A percentile compares a stretch with the other conserved stretches of the same genome.
phyloP scores from a whole-genome alignment of 2,888 invertebrate species.

The Mythimna loreyi region DNA sequence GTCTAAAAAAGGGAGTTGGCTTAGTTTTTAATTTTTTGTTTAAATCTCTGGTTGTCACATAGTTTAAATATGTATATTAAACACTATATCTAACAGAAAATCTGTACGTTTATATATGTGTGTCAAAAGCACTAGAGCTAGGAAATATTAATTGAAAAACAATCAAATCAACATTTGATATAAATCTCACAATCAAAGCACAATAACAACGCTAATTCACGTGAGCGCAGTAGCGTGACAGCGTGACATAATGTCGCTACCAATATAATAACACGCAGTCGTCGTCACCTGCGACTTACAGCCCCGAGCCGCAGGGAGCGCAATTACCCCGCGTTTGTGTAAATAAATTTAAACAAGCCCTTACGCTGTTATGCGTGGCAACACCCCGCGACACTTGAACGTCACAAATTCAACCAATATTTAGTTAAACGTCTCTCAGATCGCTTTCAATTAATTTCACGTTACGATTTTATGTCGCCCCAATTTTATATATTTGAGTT shows the following conservation, averaged over 20 bases:
- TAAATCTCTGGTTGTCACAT: too few species aligned
- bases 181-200: slow-evolving; percentile 16
- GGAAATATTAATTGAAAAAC: not conserved
- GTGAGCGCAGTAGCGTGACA: not conserved
- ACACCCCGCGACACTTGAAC: slow-evolving; percentile 37
- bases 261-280: slow-evolving; percentile 37
- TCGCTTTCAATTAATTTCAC: slow-evolving; percentile 57
- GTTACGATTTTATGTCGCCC: slow-evolving; percentile 36
- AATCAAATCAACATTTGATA: slow-evolving; percentile 17
- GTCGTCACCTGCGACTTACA: slow-evolving; percentile 39
- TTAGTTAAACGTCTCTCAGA: slow-evolving; percentile 47
- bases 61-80: too few species aligned
- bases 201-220: slow-evolving; percentile 19
- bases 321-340: slow-evolving; percentile 35
- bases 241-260: slow-evolving; percentile 29
- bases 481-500: slow-evolving; percentile 16
- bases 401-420: slow-evolving; percentile 49
- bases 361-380: slow-evolving; percentile 34
- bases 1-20: not conserved
- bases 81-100: too few species aligned
- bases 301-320: slow-evolving; percentile 2
- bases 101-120: too few species aligned
- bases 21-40: not conserved
- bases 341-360: slow-evolving; percentile 57
- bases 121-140: not conserved